phyloP scores from a whole-genome alignment of 2,888 invertebrate species.

The Agonopterix arenella region DNA sequence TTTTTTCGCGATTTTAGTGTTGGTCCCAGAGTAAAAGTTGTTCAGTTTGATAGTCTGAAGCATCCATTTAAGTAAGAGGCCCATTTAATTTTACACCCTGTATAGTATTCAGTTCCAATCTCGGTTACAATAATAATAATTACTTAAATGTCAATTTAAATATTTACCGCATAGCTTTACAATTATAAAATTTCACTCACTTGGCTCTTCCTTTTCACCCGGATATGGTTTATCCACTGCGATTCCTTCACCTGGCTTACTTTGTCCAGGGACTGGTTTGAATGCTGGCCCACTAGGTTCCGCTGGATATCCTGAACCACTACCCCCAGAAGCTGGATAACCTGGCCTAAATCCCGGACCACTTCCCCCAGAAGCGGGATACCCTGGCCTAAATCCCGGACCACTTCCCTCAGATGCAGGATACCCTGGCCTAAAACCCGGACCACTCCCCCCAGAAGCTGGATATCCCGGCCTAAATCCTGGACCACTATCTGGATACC shows the following conservation, averaged over 20 bases:
- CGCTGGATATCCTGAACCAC: conserved; percentile 3
- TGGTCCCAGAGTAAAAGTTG: too few species aligned
- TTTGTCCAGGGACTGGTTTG: conserved; percentile 10
- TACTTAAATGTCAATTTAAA: too few species aligned
- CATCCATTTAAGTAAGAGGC: too few species aligned
- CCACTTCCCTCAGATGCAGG: conserved; percentile 8
- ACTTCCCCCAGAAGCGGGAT: background rate
- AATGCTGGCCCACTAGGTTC: conserved; percentile 11
- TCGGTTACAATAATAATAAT: too few species aligned
- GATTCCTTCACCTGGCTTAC: background rate
- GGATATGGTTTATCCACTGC: background rate
- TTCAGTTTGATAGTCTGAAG: too few species aligned
- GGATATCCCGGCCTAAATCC: conserved; percentile 6
- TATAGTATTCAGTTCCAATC: too few species aligned
- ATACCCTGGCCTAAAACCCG: conserved; percentile 11
- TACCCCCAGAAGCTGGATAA: conserved; percentile 10
- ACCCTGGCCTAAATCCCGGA: conserved; percentile 11
- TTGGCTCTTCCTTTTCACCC: conserved; percentile 25
- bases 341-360: conserved; percentile 11
- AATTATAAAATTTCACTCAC: conserved; percentile 31
- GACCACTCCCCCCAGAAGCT: conserved; percentile 11
- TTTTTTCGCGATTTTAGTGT: too few species aligned
- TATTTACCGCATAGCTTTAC: background rate
- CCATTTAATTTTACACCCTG: too few species aligned
- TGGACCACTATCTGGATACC: conserved; percentile 4